phyloP scores from a whole-genome alignment of 2,797 vertebrate genomes.

The Dipus sagitta region DNA sequence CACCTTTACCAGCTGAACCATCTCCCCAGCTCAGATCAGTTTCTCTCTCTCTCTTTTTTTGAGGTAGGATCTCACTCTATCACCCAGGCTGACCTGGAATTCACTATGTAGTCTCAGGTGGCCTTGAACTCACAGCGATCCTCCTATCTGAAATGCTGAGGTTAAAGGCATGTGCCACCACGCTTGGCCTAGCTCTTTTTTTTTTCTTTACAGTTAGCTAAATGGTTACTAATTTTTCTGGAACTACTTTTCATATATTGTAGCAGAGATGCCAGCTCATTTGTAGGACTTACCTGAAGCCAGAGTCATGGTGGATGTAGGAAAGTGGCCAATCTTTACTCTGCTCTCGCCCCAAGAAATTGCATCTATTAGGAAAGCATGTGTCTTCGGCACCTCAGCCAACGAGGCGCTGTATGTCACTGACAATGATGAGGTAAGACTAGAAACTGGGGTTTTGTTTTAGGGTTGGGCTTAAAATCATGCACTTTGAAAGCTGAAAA shows the following conservation, averaged over 20 bases:
- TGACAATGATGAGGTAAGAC: slow-evolving; percentile 93
- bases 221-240: neutral
- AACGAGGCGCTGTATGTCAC: slow-evolving; percentile 97
- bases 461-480: neutral
- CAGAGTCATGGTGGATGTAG: slow-evolving; percentile 95
- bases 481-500: neutral
- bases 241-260: slow-evolving; percentile 53
- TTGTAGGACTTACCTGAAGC: slow-evolving; percentile 76
- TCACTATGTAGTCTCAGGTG: too few relatives aligned
- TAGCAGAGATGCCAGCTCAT: slow-evolving; percentile 71
- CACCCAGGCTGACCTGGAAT: too few relatives aligned
- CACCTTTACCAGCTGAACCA: too few relatives aligned
- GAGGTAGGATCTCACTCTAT: too few relatives aligned
- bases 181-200: neutral
- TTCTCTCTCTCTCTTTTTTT: too few relatives aligned
- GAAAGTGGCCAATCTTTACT: slow-evolving; percentile 97
- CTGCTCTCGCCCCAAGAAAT: slow-evolving; percentile 94
- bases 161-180: too few relatives aligned
- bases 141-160: too few relatives aligned
- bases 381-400: slow-evolving; percentile 95
- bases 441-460: neutral
- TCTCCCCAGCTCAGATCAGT: too few relatives aligned
- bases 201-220: neutral
- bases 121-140: too few relatives aligned
- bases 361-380: slow-evolving; percentile 92